Conservation (phyloP, 2,888 invertebrate genomes). For the Dendrolimus pini region DNA sequence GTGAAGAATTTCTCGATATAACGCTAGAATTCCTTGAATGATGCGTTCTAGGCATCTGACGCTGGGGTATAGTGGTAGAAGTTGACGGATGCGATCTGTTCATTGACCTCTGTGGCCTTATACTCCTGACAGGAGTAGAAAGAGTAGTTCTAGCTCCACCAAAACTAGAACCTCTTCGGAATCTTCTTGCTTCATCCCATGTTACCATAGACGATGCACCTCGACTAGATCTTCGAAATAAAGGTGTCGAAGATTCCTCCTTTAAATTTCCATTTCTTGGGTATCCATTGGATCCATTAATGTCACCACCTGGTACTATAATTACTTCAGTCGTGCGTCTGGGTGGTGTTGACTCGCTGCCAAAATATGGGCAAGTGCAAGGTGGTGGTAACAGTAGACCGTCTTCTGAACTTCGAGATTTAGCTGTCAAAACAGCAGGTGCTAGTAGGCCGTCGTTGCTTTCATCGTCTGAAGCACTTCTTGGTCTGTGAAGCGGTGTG, state of each 20-base stretch:
- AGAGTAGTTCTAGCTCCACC: constrained; percentile 80
- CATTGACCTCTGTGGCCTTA: constrained; percentile 53
- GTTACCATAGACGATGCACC: constrained; percentile 87
- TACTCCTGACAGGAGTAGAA: constrained; percentile 67
- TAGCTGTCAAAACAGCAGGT: constrained; percentile 51
- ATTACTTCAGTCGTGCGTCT: constrained; percentile 66
- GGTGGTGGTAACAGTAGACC: constrained; percentile 81
- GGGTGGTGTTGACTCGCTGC: constrained; percentile 78
- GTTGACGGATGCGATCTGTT: constrained; percentile 48
- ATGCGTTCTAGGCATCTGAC: constrained; percentile 79
- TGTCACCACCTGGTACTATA: constrained; percentile 73
- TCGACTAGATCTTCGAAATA: constrained; percentile 70
- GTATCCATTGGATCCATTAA: constrained; percentile 60
- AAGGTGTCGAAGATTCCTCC: constrained; percentile 62
- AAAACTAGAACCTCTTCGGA: constrained; percentile 82
- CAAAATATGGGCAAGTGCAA: constrained; percentile 89
- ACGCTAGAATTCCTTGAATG: constrained; percentile 89
- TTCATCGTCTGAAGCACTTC: constrained; percentile 65
- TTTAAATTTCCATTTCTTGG: constrained; percentile 49
- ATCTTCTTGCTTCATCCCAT: constrained; percentile 81
- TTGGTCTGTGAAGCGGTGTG: constrained; percentile 49
- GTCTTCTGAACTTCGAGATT: constrained; percentile 65
- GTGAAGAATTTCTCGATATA: constrained; percentile 86
- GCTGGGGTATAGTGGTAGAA: constrained; percentile 51
- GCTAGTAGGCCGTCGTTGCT: constrained; percentile 56